These are phyloP conservation scores for Epizoanthus scotinus DNA, from an alignment of 92 coral and sea anemone species.

Conservation along the genomic window DNA sequence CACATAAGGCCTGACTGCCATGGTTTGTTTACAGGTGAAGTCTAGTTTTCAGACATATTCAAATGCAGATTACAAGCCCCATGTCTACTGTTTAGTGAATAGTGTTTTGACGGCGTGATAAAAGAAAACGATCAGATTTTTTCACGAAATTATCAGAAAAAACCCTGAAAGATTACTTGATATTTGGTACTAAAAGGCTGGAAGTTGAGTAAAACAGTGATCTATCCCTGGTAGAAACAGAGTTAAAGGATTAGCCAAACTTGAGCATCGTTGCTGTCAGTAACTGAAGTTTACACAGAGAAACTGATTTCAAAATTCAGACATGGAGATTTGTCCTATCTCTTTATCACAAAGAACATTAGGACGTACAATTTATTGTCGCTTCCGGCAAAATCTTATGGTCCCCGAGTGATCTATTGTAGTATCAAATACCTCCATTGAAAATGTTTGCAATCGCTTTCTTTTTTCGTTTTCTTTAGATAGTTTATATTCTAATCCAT, in stretches of 20 bases:
- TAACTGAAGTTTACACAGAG: constrained; percentile 39
- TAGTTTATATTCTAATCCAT: constrained; percentile 26
- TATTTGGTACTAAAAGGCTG: neutral
- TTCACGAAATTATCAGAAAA: constrained; percentile 6
- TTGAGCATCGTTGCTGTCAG: constrained; percentile 17
- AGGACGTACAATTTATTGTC: constrained; percentile 15
- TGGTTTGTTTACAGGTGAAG: constrained; percentile 25
- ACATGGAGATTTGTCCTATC: constrained; percentile 33
- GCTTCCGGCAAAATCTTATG: constrained; percentile 34
- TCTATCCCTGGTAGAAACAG: neutral
- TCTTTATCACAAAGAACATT: constrained; percentile 36
- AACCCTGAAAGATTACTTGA: neutral
- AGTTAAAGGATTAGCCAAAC: constrained; percentile 27
- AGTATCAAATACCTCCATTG: constrained; percentile 26
- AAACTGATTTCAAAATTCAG: constrained; percentile 37
- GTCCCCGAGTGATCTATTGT: constrained; percentile 19
- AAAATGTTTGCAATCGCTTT: constrained; percentile 29
- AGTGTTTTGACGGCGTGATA: constrained; percentile 22
- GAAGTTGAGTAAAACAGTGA: neutral
- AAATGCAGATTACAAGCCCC: constrained; percentile 29
- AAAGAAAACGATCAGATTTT: constrained; percentile 19
- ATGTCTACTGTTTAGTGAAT: constrained; percentile 1
- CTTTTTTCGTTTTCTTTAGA: constrained; percentile 18
- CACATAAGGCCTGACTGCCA: neutral
- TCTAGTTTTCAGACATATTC: constrained; percentile 29